These are phyloP conservation scores for Lagocephalus sceleratus DNA, from an alignment of 2,797 vertebrate species.

Conservation along the genomic window DNA sequence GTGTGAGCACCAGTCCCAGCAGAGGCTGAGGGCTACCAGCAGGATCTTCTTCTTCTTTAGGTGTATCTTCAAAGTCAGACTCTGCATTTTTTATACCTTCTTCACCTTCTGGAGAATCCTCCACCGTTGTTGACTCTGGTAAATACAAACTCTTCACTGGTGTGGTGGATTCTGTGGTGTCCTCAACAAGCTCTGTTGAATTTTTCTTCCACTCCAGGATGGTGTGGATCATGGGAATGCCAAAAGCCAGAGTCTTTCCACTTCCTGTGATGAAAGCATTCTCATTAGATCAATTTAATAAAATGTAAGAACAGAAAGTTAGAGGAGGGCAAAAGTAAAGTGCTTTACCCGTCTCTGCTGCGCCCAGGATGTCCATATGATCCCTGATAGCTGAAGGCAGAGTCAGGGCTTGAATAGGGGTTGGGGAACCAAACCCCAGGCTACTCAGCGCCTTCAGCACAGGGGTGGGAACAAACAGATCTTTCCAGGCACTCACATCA, in stretches of 20 bases:
- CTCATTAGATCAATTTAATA: conserved; percentile 4
- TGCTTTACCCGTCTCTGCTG: conserved; percentile 91
- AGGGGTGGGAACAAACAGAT: conserved; percentile 84
- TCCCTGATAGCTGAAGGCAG: conserved; percentile 93
- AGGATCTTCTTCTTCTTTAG: neutral
- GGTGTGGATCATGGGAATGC: conserved; percentile 92
- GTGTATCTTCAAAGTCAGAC: conserved; percentile 37
- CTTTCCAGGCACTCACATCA: conserved; percentile 88
- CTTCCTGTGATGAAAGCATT: conserved; percentile 79
- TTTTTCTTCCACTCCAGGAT: conserved; percentile 84
- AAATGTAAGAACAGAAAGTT: neutral
- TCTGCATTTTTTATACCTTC: conserved; percentile 58
- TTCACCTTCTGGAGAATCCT: conserved; percentile 14
- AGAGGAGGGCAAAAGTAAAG: accelerated
- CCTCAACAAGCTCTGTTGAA: conserved; percentile 25
- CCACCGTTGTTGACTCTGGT: conserved; percentile 24
- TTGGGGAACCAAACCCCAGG: conserved; percentile 89
- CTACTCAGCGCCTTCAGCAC: conserved; percentile 86
- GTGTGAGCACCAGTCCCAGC: conserved; percentile 90
- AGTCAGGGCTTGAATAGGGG: conserved; percentile 89
- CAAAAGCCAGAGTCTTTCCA: conserved; percentile 94
- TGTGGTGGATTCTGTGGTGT: neutral
- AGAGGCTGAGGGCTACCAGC: conserved; percentile 69
- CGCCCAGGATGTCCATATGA: conserved; percentile 89
- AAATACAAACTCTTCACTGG: conserved; percentile 60